Percentiles rank a stretch among this genome's conserved stretches.
These are phyloP conservation scores for Drosophila funebris DNA, from an alignment of 1,140 invertebrate species.

Conservation along the genomic window DNA sequence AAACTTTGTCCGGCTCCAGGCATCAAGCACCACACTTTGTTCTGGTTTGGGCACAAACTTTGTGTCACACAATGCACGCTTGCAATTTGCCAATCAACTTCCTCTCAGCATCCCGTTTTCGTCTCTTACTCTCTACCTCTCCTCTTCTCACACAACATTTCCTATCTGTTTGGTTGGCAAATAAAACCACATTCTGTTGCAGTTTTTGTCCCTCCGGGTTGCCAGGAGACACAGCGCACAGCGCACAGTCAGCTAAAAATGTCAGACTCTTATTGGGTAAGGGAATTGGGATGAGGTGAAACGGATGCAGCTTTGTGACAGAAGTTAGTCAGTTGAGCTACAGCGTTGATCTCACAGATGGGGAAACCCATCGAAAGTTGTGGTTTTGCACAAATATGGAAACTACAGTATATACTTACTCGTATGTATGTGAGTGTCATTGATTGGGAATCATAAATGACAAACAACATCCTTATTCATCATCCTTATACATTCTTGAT, in stretches of 20 bases:
- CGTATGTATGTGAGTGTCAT: not conserved
- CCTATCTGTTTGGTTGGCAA: constrained; percentile 4
- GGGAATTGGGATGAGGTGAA: not conserved
- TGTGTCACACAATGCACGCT: constrained; percentile 20
- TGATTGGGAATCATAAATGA: too few species aligned
- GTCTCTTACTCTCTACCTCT: not conserved
- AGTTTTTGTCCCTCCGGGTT: not conserved
- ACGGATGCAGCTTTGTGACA: constrained; percentile 4
- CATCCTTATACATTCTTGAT: too few species aligned
- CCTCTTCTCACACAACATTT: not conserved
- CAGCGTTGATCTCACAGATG: not conserved
- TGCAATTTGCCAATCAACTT: constrained; percentile 15
- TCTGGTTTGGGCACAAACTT: constrained; percentile 21
- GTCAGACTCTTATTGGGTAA: constrained; percentile 30
- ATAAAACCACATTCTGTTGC: constrained; percentile 18
- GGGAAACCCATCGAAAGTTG: not conserved
- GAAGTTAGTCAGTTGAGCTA: constrained; percentile 1
- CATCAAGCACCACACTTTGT: constrained; percentile 19
- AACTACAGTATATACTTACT: not conserved
- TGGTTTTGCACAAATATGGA: not conserved
- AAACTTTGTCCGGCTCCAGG: constrained; percentile 29
- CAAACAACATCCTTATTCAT: too few species aligned
- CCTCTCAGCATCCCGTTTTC: too few species aligned
- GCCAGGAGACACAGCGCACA: constrained; percentile 2
- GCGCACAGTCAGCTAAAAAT: constrained; percentile 45